Base-by-base conservation (phyloP, 2,888 invertebrate species). In the Vesta saturnalis region DNA sequence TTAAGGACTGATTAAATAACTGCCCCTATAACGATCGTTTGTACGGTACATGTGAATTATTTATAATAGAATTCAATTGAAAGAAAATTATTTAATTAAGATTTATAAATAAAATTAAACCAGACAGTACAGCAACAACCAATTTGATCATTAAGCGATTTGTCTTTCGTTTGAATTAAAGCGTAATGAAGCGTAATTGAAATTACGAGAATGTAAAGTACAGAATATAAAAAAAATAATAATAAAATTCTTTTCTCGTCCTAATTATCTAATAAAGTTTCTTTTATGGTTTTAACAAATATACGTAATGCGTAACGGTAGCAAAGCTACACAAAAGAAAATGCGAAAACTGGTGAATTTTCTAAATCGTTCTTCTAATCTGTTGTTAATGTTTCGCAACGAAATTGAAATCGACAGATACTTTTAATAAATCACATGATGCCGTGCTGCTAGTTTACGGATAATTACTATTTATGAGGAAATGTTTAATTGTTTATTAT, bases 61-160 rank as follows among this genome's bases (percentile, higher is more conserved):
- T 49, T 49, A 15, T 18, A 8, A 14, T 49, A 18, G 15, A 18
- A 49, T 14, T 52, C 52, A 52, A 52, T 52, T 52, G 52, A 52
- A 52, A 52, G 52, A 19, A 19, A 52, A 19, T 52, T 52, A 19
- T 52, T 52, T 52, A 52, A 52, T 52, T 52, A 52, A 52, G 52
- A 12, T 52, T 52, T 21, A 52, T 52, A 52, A 52, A 52, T 52
- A 52, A 52, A 18, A 4, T 3, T 39, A 39, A 52, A 19, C 19
- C 18, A 52, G 52, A 52, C 52, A 19, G 39, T 39, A 30, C 30
- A 10, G 30, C 30, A 30, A 30, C 30, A 30, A 39, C 19, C 52
- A 52, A 52, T 52, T 52, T 52, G 19, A 52, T 52, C 52, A 52
- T 52, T 21, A 52, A 52, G 19, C 8, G 52, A 52, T 52, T 52